Evolutionary conservation across 2,888 invertebrate species (phyloP), one percentile per base, ranked within the genome.

Genomic region (Nebria brevicollis): DNA sequence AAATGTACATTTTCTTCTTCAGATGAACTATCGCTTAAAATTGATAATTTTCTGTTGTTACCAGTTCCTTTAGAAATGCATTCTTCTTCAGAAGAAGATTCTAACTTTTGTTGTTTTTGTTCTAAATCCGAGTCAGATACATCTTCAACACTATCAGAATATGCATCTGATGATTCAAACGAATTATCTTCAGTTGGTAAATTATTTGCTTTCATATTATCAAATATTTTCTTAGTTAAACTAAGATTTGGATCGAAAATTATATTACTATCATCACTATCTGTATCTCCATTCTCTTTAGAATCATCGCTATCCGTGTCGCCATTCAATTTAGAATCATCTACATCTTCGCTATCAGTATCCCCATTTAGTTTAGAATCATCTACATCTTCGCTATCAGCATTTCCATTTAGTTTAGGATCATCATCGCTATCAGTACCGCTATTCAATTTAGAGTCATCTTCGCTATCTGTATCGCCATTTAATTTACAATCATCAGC

Each of bases 211-310:
- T 73, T 73, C 10, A 73, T 73, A 15, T 73, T 73, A 41, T 41
- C n/a, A 7, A 73, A 13, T n/a, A 73, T 73, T 73, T 13, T 73
- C n/a, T 73, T 73, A 41, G 73, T 42, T 73, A 73, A 73, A 11
- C 13, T 26, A 20, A 11, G 26, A 42, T 73, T 41, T n/a, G 41
- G 42, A 42, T 73, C 73, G 43, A 73, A 73, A 10, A 10, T 13
- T 20, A 15, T 6, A 20, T 8, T 26, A 13, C 11, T 20, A 11
- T 11, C 11, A 5, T 13, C 13, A 25, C 70, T 70, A 70, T 11
- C 34, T 5, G 6, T 70, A 34, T 70, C 34, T 1, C 54, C 54
- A 54, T 54, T 54, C 7, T 11, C 7, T 43, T 10, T 10, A 6
- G 43, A 43, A 43, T 20, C 34, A 43, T 20, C 34, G 34, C 54